Evolutionary conservation across 1,140 invertebrate species (phyloP), one percentile per base, ranked within the genome.

Genomic region (Philaenus spumarius): DNA sequence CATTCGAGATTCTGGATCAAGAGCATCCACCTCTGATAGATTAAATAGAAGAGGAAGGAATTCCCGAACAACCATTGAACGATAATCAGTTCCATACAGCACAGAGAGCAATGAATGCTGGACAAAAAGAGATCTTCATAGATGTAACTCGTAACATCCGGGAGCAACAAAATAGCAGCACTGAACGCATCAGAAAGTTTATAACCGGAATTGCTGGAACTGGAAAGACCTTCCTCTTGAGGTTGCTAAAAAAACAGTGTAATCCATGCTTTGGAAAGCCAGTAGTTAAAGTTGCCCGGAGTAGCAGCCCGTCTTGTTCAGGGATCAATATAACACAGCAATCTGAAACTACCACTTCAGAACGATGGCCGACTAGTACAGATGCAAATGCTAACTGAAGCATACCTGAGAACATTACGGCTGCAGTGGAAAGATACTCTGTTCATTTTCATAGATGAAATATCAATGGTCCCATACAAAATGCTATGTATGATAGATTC

Each of bases 371-470:
- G 26, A 30, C 3, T 30, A 51, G 55, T 61, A 1, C 43, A 40
- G 57, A 64, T 72, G 62, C 65, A 63, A 53, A 63, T 66, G 39
- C 62, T 70, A 15, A 71, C 65, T 47, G 69, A 69, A 53, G 67
- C 72, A 58, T 70, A 67, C 52, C 61, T 73, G 37, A 62, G 61
- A 66, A 52, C 62, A 51, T 68, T 72, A 68, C 58, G 68, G 17
- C 56, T 63, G 59, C 57, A 66, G 61, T 75, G 70, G 71, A 62
- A 65, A 63, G 35, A 73, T 34, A 62, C 69, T 45, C 61, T 73
- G 26, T 74, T 71, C 63, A 60, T 75, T 6, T 69, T 73, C 54
- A 70, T 73, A 17, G 72, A 74, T 58, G 72, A 74, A 71, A 73
- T 75, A 62, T 73, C 67, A 47, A 71, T 71, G 69, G 66, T 72